Evolutionary conservation across 2,888 invertebrate species (phyloP).

Genomic region (Suillia variegata): DNA sequence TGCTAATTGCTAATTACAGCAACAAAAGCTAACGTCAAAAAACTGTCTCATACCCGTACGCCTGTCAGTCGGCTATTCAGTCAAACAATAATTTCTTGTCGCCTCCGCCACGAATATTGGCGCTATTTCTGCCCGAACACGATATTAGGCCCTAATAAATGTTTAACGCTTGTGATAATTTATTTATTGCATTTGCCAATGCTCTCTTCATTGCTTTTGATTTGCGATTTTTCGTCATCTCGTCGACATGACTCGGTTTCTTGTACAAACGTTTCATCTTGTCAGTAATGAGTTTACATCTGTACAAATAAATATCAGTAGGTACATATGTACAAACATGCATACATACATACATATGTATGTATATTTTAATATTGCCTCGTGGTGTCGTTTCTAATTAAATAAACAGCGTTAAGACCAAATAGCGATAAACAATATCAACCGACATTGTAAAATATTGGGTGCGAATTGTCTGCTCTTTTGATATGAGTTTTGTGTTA

Average conservation of each 20-base stretch:
- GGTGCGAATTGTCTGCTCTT: neutral
- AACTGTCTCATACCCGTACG: no score
- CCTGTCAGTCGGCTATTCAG: no score
- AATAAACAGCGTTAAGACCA: slow-evolving; percentile 3
- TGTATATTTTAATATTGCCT: slow-evolving; percentile 11
- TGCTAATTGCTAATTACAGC: neutral
- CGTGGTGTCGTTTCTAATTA: slow-evolving; percentile 16
- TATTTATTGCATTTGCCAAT: slow-evolving; percentile 1
- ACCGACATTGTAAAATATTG: neutral
- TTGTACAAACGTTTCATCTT: neutral
- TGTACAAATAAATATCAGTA: slow-evolving; percentile 45
- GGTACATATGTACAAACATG: neutral
- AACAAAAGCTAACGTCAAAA: no score
- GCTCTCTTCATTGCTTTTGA: neutral
- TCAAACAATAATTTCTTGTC: no score
- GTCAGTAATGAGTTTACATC: slow-evolving; percentile 33
- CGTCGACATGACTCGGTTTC: neutral
- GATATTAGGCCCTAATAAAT: no score
- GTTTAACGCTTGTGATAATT: neutral
- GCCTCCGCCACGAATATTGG: no score
- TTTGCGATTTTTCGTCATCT: neutral
- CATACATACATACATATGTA: slow-evolving; percentile 7
- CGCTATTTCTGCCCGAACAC: no score
- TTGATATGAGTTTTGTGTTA: no score
- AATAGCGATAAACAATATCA: neutral